Evolutionary conservation across 2,113 vertebrate species (phyloP).

Genomic region (Sisor rabdophorus): DNA sequence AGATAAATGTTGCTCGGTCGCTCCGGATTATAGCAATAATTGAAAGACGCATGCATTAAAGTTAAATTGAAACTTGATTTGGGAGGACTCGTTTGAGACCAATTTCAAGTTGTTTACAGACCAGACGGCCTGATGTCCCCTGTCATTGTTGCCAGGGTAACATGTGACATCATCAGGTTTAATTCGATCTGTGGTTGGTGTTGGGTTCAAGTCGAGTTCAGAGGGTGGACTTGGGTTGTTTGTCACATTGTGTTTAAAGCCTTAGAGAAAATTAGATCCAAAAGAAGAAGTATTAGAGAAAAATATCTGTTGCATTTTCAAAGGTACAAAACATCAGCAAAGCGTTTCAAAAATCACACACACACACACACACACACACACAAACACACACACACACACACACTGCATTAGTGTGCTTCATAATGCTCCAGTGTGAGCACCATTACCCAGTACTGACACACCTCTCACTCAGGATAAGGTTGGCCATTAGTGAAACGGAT

Average conservation of each 20-base stretch:
- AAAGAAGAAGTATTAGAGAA: neutral
- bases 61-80: neutral
- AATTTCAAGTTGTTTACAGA: neutral
- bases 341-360: neutral
- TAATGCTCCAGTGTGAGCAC: neutral
- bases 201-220: neutral
- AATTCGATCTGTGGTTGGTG: conserved; percentile 5
- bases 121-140: neutral
- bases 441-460: conserved; percentile 21
- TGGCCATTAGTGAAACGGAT: conserved; percentile 15
- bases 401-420: neutral
- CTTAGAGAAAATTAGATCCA: neutral
- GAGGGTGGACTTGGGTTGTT: conserved; percentile 4
- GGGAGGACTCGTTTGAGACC: neutral
- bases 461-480: conserved; percentile 1
- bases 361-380: neutral
- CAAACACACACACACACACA: neutral
- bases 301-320: neutral
- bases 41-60: neutral
- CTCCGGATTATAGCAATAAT: no score
- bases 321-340: neutral
- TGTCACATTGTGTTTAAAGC: neutral
- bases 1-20: no score
- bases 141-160: conserved; percentile 9
- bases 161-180: neutral